A percentile compares a stretch with the other conserved stretches of the same genome.
Evolutionary conservation across 2,888 invertebrate genomes (phyloP).

Genomic region (Caenorhabditis sinica): DNA sequence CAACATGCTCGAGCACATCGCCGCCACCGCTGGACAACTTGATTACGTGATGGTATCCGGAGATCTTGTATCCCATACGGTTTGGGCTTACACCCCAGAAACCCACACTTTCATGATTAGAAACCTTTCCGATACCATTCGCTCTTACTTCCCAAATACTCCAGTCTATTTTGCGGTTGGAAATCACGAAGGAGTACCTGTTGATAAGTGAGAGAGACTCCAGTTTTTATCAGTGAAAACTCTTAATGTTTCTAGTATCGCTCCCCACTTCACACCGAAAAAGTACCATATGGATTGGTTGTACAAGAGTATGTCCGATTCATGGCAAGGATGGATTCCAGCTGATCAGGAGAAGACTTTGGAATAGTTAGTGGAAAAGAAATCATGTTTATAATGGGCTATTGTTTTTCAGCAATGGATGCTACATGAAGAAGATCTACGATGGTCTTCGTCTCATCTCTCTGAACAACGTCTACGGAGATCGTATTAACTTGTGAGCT

Average conservation of each 20-base stretch:
- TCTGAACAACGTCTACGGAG: constrained; percentile 80
- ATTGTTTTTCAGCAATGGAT: constrained; percentile 88
- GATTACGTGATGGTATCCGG: constrained; percentile 81
- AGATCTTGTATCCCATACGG: constrained; percentile 78
- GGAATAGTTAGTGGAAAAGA: constrained; percentile 48
- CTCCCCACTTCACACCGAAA: constrained; percentile 84
- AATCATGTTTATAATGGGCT: not conserved
- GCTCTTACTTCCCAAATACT: constrained; percentile 86
- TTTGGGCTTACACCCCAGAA: constrained; percentile 77
- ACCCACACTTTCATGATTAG: constrained; percentile 73
- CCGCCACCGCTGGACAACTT: constrained; percentile 59
- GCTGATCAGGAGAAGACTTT: constrained; percentile 71
- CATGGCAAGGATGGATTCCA: constrained; percentile 90
- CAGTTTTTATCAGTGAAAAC: constrained; percentile 34
- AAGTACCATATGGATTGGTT: constrained; percentile 88
- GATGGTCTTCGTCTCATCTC: constrained; percentile 82
- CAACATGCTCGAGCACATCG: constrained; percentile 78
- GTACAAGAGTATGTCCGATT: constrained; percentile 88
- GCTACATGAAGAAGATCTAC: constrained; percentile 88
- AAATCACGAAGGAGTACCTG: constrained; percentile 96
- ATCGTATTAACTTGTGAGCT: constrained; percentile 84
- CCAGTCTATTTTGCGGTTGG: constrained; percentile 96
- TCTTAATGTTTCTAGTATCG: constrained; percentile 82
- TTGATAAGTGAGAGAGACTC: constrained; percentile 87
- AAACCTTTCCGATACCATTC: constrained; percentile 75